phyloP scores from a whole-genome alignment of 2,113 vertebrate species.

The Lutjanus erythropterus region DNA sequence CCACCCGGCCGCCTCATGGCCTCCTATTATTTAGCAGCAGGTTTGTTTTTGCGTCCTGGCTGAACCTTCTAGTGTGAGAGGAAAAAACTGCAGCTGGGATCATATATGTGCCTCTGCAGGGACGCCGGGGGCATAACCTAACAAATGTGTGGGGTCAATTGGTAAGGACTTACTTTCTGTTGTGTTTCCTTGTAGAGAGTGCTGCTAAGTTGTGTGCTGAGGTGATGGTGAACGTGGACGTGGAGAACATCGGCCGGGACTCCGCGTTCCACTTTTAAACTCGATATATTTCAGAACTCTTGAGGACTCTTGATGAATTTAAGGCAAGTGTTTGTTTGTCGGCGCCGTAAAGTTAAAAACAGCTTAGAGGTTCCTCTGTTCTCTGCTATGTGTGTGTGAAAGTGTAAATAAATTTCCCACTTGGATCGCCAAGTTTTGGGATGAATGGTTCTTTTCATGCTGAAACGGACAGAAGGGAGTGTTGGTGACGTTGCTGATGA shows the following conservation, averaged over 20 bases:
- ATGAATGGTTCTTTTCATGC: slow-evolving; percentile 47
- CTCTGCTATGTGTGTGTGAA: slow-evolving; percentile 23
- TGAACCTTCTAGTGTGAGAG: slow-evolving; percentile 84
- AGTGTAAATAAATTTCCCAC: slow-evolving; percentile 38
- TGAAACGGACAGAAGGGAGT: slow-evolving; percentile 18
- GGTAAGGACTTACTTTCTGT: slow-evolving; percentile 82
- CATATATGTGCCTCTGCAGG: slow-evolving; percentile 82
- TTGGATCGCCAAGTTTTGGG: slow-evolving; percentile 41
- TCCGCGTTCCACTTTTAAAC: slow-evolving; percentile 13
- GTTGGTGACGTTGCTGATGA: slow-evolving; percentile 41
- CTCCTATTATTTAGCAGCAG: slow-evolving; percentile 80
- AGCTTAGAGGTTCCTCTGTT: slow-evolving; percentile 42
- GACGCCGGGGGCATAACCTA: slow-evolving; percentile 82
- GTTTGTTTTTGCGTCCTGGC: slow-evolving; percentile 80
- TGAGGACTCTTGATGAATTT: slow-evolving; percentile 68
- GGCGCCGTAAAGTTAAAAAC: slow-evolving; percentile 5
- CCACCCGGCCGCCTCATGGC: slow-evolving; percentile 61
- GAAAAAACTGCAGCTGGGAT: slow-evolving; percentile 71
- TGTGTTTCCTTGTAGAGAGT: slow-evolving; percentile 54
- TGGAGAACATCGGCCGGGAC: slow-evolving; percentile 30
- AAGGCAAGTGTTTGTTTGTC: slow-evolving; percentile 51
- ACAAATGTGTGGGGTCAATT: slow-evolving; percentile 89
- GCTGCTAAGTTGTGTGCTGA: slow-evolving; percentile 47
- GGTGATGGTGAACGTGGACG: slow-evolving; percentile 24
- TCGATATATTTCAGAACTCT: slow-evolving; percentile 38